Evolutionary conservation across 2,113 vertebrate species (phyloP), one percentile per base, ranked within the genome.

Genomic region (Nanger granti): DNA sequence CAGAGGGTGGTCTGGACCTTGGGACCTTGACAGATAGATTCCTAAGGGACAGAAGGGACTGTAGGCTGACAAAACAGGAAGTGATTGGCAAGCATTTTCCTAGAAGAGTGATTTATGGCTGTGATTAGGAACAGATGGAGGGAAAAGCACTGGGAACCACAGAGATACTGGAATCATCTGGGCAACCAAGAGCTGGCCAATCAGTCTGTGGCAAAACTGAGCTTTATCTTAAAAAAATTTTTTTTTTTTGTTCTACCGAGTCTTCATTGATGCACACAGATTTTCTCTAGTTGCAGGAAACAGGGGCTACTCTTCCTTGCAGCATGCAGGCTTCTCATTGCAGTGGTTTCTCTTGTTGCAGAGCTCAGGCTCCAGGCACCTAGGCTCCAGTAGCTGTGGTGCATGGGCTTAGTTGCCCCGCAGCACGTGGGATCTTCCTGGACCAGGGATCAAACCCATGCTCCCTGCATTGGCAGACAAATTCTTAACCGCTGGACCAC

Each of bases 271-370:
- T 12, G n/a, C 0, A 0, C n/a, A 73, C 66, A 73, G n/a, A 22
- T 7, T 73, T 73, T 41, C n/a, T 73, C n/a, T 41, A 12, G 69
- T 73, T 73, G n/a, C 64, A n/a, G 64, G 8, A 66, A 66, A n/a
- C 15, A n/a, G 15, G 64, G 31, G 15, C 69, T 73, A 24, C 20
- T 73, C 20, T 73, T 73, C 66, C 34, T 69, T 69, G 66, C 1
- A 0, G 66, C 5, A 20, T 41, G n/a, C 1, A 10, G 69, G n/a
- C n/a, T 41, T 41, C 69, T 37, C n/a, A 6, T 12, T 41, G n/a
- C n/a, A 41, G n/a, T 3, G 20, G 20, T 37, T 22, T 73, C 69
- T 37, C 66, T 41, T 6, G 10, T 37, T 73, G 69, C 69, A 73
- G n/a, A 41, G 69, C n/a, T 24, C 20, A 73, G 69, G n/a, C 20